Evolutionary conservation across 2,113 vertebrate genomes (phyloP), one percentile per base, ranked within the genome.

Genomic region (Shinisaurus crocodilurus): DNA sequence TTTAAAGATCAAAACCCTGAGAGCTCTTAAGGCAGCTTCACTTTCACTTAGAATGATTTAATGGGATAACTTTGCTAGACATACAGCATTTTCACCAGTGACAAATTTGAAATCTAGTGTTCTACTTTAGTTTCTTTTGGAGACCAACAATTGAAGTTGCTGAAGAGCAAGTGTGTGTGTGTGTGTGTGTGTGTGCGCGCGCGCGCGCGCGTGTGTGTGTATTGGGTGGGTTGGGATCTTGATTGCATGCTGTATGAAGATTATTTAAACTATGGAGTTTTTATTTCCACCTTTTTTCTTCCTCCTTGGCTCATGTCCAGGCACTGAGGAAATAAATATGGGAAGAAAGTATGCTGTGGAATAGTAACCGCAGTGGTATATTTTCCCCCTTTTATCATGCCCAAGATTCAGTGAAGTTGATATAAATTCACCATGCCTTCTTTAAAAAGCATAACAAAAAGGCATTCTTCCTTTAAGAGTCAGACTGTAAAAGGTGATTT

Each of bases 341-440:
- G 92, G 97, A 97, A 97, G 95, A 96, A 96, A 97, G 95, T 96
- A 93, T 95, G 92, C 95, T 96, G 77, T 92, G 94, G 97, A 97
- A 97, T 97, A 96, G 97, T 97, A 97, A 98, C 95, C 96, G 93
- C 40, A 1, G 54, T 96, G 90, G 94, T 63, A 45, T 94, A 90
- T 96, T 88, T 94, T 94, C 91, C 95, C 93, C 92, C 96, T 98
- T 97, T 98, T 96, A 98, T 98, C 95, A 90, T 91, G 89, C 95
- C 96, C 95, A 97, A 98, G 96, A 97, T 97, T 95, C 92, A 93
- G 95, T 95, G 95, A 95, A 97, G 95, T 94, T 97, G 96, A 97
- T 98, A 97, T 95, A 96, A 98, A 98, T 97, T 96, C 95, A 97
- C 96, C 96, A 90, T 96, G 96, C 95, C 96, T 95, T 94, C 95